Base-by-base conservation (phyloP, 2,113 vertebrate species). In the Steatornis caripensis region DNA sequence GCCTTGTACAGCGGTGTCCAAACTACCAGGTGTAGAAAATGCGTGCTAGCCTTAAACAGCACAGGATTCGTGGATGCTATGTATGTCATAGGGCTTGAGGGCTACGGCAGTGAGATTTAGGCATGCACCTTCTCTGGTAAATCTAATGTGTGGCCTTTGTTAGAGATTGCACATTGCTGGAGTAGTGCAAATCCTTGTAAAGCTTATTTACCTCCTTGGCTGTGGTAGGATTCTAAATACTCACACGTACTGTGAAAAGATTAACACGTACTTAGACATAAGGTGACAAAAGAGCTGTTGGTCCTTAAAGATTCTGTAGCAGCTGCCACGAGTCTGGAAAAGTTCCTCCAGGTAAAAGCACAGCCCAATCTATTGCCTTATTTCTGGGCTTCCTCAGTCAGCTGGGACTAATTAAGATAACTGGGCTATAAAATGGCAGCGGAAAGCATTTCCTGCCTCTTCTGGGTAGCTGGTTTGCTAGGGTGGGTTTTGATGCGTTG, bases 341-440 rank as follows among this genome's bases (percentile, higher is more conserved):
- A 78, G 49, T 55, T 94, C 51, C 82, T 90, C 32, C 54, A 91
- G 84, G 89, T 96, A 86, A 91, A 88, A 91, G 76, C 71, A 71
- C 43, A 84, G 18, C 29, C 14, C 48, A 43, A 61, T 84, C 62
- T 87, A 86, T 77, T 92, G 76, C 75, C 69, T 75, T 77, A 66
- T 89, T 95, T 95, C 87, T 93, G 84, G 77, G 64, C 53, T 96
- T 93, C 27, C 84, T 93, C 53, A 34, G 77, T 95, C 96, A 93
- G 0, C 36, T 94, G 95, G 87, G 96, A 90, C 72, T 95, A 97
- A 96, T 97, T 97, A 95, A 93, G 68, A 76, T 85, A 96, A 95
- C 64, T 2, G 10, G 75, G 64, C 70, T 96, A 87, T 96, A 84
- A 95, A 96, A 87, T 64, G 75, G 62, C 72, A 95, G 76, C 1